These are phyloP conservation scores for Pollenia griseotomentosa DNA, from an alignment of 2,888 invertebrate species.

Conservation along the genomic window DNA sequence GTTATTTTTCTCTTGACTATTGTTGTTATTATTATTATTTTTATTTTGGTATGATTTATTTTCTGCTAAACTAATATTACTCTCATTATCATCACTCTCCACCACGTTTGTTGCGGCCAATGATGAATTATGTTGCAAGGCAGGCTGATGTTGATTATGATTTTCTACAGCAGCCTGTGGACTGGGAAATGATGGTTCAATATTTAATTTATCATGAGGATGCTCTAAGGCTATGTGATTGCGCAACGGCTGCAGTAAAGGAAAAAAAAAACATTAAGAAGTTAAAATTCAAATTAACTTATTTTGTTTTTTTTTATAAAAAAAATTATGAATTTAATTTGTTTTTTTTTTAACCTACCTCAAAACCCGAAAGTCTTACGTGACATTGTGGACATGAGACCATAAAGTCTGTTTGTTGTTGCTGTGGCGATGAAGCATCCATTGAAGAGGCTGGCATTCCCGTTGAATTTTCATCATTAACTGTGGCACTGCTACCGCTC, in stretches of 20 bases:
- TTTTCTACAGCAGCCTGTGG: slow-evolving; percentile 59
- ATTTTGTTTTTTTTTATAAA: not conserved
- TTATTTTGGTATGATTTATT: slow-evolving; percentile 77
- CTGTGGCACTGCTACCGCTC: slow-evolving; percentile 76
- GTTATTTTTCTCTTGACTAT: slow-evolving; percentile 74
- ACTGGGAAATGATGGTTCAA: slow-evolving; percentile 75
- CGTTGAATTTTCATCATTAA: slow-evolving; percentile 79
- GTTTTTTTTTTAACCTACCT: slow-evolving; percentile 76
- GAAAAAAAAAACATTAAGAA: not conserved
- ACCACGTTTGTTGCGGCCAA: slow-evolving; percentile 44
- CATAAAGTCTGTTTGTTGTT: slow-evolving; percentile 80
- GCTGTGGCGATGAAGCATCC: slow-evolving; percentile 74
- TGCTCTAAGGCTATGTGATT: slow-evolving; percentile 85
- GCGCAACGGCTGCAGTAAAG: slow-evolving; percentile 81
- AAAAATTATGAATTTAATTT: no score
- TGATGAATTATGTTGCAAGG: slow-evolving; percentile 47
- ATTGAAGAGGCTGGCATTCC: slow-evolving; percentile 75
- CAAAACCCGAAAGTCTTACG: slow-evolving; percentile 83
- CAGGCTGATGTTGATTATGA: slow-evolving; percentile 43
- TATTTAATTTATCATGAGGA: slow-evolving; percentile 82
- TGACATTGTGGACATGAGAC: slow-evolving; percentile 85
- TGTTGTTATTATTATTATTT: slow-evolving; percentile 77
- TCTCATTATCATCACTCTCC: slow-evolving; percentile 71
- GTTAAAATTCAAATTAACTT: no score
- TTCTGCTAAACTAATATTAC: slow-evolving; percentile 69